Base-by-base conservation (phyloP, 2,797 vertebrate species). In the Enteromius radiatus region DNA sequence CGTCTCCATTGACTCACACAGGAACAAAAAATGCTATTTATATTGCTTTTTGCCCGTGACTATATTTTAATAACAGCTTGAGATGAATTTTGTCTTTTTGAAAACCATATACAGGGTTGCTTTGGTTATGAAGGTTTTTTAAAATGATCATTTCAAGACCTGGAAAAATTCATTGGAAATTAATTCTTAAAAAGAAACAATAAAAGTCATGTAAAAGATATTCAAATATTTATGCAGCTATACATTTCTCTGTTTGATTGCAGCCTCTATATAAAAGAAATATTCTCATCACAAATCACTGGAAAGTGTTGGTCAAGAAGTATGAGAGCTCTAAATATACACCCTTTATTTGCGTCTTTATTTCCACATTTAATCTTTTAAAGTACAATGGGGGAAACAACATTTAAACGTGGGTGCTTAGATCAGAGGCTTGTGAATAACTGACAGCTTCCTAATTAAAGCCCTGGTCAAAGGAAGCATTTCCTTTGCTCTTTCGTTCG, bases 401-500 rank as follows among this genome's bases (percentile, higher is more conserved):
- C 33, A 14, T 36, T 67, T 45, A 49, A 71, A 73, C 2, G 80
- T 78, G n/a, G 49, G 49, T 54, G 80, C 84, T 59, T 17, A 54
- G 70, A 70, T 81, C 64, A 75, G 8, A 87, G 79, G 81, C 81
- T 89, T 83, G 84, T 10, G 79, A 77, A 76, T 92, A 93, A 94
- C 89, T 95, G 94, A 94, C 91, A 86, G 91, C 85, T 90, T 84
- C 92, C 92, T 93, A 94, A 94, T 94, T 93, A 93, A 92, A 89
- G 89, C 88, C 84, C 88, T 90, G 89, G 91, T 94, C 91, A 94
- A 85, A 91, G 88, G 90, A 92, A 93, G 91, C 91, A 87, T 90
- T 89, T 89, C 83, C 26, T 88, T 74, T 61, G 47, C 59, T 59
- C 82, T 79, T 49, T 79, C 59, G 33, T 47, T 79, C 6, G 7